Conservation (phyloP, 2,888 invertebrate species). For the Dichetophora obliterata region DNA sequence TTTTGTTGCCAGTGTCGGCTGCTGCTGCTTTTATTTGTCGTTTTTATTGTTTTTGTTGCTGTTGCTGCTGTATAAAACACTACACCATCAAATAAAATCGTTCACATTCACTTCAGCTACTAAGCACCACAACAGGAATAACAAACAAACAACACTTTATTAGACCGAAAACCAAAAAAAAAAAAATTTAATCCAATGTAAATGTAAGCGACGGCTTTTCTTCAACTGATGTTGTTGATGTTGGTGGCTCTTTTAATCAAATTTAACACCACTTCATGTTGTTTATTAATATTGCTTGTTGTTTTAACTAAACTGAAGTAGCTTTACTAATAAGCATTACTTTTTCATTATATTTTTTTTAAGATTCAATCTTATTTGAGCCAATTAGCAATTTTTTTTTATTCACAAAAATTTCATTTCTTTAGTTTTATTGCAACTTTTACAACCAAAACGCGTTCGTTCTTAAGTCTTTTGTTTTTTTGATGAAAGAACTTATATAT, state of each 20-base stretch:
- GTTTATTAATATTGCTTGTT: background rate
- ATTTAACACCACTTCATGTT: slow-evolving; percentile 12
- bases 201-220: slow-evolving; percentile 2
- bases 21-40: background rate
- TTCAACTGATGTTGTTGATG: no score
- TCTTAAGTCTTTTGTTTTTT: slow-evolving; percentile 56
- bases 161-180: background rate
- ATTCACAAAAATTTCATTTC: background rate
- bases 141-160: background rate
- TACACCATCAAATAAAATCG: background rate
- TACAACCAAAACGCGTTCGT: slow-evolving; percentile 50
- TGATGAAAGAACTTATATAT: background rate
- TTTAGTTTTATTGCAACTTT: background rate
- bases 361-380: background rate
- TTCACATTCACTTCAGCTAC: slow-evolving; percentile 7
- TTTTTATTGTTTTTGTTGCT: background rate
- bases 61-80: background rate
- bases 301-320: background rate
- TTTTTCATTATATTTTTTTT: background rate
- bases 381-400: background rate
- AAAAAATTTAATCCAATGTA: background rate
- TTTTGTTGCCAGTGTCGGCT: background rate
- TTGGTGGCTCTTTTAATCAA: background rate
- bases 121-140: background rate
- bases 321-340: background rate